Percentiles rank a stretch among this genome's conserved stretches.
Evolutionary conservation across 2,797 vertebrate genomes (phyloP).

Genomic region (Tympanoctomys barrerae): DNA sequence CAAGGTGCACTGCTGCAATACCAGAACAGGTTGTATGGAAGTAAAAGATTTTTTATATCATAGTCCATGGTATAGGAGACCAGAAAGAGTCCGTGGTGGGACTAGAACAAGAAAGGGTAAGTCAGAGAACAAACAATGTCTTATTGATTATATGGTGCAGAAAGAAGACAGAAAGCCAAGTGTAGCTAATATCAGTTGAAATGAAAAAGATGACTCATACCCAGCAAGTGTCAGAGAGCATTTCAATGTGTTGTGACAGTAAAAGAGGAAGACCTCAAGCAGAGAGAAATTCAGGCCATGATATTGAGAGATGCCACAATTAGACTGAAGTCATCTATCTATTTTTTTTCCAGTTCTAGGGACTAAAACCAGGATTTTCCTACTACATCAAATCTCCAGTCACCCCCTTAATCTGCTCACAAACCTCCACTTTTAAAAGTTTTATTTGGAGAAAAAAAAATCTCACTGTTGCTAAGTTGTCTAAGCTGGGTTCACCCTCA

Average conservation of each 20-base stretch:
- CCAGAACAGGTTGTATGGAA: not conserved
- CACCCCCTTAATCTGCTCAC: not conserved
- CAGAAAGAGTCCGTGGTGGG: not conserved
- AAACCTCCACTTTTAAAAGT: not conserved
- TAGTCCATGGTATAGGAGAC: not conserved
- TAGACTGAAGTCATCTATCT: not conserved
- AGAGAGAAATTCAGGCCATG: not conserved
- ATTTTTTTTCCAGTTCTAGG: not conserved
- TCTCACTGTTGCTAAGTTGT: not conserved
- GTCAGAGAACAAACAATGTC: not conserved
- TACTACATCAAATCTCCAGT: not conserved
- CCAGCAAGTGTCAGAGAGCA: not conserved
- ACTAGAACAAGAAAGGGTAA: not conserved
- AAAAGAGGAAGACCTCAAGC: not conserved
- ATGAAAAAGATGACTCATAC: not conserved
- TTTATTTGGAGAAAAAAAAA: not conserved
- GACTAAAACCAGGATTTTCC: not conserved
- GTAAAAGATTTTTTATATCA: not conserved
- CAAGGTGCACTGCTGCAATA: not conserved
- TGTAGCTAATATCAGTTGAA: not conserved
- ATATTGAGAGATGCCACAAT: not conserved
- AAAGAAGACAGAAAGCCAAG: not conserved
- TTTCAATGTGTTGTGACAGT: not conserved
- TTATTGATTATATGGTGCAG: too few relatives aligned
- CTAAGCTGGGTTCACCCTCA: not conserved